phyloP scores from a whole-genome alignment of 2,888 invertebrate genomes.

The Phaonia tiefii region DNA sequence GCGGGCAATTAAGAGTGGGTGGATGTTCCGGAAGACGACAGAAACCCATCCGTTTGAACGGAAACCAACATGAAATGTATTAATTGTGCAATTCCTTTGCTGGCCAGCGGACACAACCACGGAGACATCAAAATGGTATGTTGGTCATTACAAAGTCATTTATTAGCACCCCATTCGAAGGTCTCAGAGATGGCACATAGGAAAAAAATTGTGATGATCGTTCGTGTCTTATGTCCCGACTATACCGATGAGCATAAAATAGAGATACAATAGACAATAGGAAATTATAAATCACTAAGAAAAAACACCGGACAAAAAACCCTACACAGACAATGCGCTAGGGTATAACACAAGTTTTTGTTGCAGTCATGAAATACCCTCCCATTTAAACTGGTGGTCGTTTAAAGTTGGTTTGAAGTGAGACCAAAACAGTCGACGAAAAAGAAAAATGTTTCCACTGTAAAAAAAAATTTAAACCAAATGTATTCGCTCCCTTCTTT shows the following conservation, averaged over 20 bases:
- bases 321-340: constrained; percentile 13
- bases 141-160: constrained; percentile 46
- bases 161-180: constrained; percentile 28
- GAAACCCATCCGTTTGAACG: background rate
- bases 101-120: background rate
- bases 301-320: background rate
- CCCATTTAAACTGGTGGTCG: background rate
- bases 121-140: constrained; percentile 50
- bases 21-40: background rate
- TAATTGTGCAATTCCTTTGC: constrained; percentile 48
- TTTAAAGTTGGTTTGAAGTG: background rate
- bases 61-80: constrained; percentile 25
- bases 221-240: background rate
- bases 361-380: constrained; percentile 1
- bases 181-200: background rate
- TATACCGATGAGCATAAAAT: constrained; percentile 16
- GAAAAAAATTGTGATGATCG: background rate
- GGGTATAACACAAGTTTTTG: background rate
- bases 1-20: constrained; percentile 35
- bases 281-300: constrained; percentile 33
- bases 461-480: background rate
- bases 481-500: constrained; percentile 8
- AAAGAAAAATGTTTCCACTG: background rate
- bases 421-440: background rate
- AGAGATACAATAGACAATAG: constrained; percentile 41